Base-by-base conservation (phyloP, 2,797 vertebrate genomes). In the Pelobates cultripes region DNA sequence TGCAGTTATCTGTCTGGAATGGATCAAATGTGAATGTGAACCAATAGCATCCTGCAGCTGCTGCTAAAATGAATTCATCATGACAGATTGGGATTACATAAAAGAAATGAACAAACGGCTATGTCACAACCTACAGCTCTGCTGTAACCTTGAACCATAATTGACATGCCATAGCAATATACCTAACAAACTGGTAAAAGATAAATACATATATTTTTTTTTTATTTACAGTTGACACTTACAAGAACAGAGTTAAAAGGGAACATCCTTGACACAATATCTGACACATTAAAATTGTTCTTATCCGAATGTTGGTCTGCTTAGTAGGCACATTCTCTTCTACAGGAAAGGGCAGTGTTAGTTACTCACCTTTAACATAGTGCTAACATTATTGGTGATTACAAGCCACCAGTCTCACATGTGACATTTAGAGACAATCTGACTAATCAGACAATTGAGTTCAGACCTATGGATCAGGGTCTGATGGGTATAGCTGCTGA, bases 1-100 rank as follows among this genome's bases (percentile, higher is more conserved):
- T 51, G 91, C 90, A 88, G 84, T 87, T 91, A 86, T 84, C 86
- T 85, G 55, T 64, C n/a, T 64, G 17, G 28, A 64, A 64, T 28
- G 28, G 67, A 43, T 69, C 42, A 41, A 43, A 7, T 15, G 4
- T 57, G 55, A 43, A 7, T 15, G 4, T 57, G 55, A 57, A 7
- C 9, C 55, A 12, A 14, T 57, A 57, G 55, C 14, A 7, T 14
- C 13, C 9, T 57, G 55, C 55, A 12, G 8, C 55, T 57, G 55
- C 55, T 57, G 55, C 55, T 12, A 57, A 15, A 57, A 57, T 57
- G 55, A 57, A 69, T 42, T 3, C 7, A 69, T 40, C 43, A 70
- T 70, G 9, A 12, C 55, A 3, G 13, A n/a, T 5, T 28, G 0
- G 3, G 15, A 71, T 71, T 28, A 71, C 14, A 53, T 51, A 51